Percentiles rank a stretch among this genome's conserved stretches.
Evolutionary conservation across 1,140 invertebrate genomes (phyloP).

Genomic region (Formica selysi): DNA sequence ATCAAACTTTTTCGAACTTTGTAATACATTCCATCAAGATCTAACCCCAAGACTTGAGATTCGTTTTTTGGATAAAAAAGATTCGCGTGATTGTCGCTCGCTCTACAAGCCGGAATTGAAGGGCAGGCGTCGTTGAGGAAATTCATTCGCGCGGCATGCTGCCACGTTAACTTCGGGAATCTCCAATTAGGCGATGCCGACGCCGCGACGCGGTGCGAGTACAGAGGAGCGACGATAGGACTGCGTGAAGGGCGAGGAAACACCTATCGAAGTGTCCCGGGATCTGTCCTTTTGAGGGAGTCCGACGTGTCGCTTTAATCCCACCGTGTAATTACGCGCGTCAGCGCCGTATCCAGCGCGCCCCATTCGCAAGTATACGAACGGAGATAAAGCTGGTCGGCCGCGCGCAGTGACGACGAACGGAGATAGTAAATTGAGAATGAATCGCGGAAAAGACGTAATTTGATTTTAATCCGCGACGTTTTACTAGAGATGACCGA

Average conservation of each 20-base stretch:
- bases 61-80: neutral
- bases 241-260: conserved; percentile 27
- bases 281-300: conserved; percentile 62
- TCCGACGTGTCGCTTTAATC: conserved; percentile 68
- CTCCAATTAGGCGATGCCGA: conserved; percentile 80
- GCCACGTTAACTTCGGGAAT: conserved; percentile 80
- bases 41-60: neutral
- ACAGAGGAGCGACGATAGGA: conserved; percentile 13
- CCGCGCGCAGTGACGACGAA: conserved; percentile 22
- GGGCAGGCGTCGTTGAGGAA: conserved; percentile 79
- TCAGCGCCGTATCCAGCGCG: conserved; percentile 47
- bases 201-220: conserved; percentile 25
- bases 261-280: conserved; percentile 64
- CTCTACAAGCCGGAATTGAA: conserved; percentile 80
- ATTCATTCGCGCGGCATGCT: conserved; percentile 77
- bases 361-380: conserved; percentile 50
- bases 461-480: conserved; percentile 57
- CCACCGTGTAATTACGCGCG: conserved; percentile 65
- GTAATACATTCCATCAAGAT: neutral
- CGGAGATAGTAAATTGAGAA: conserved; percentile 50
- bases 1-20: neutral
- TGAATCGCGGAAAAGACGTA: conserved; percentile 54
- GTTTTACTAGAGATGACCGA: conserved; percentile 12
- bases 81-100: neutral
- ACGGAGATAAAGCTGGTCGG: conserved; percentile 40